These are phyloP conservation scores for Caerostris darwini DNA, from an alignment of 1,140 invertebrate species.

Conservation along the genomic window DNA sequence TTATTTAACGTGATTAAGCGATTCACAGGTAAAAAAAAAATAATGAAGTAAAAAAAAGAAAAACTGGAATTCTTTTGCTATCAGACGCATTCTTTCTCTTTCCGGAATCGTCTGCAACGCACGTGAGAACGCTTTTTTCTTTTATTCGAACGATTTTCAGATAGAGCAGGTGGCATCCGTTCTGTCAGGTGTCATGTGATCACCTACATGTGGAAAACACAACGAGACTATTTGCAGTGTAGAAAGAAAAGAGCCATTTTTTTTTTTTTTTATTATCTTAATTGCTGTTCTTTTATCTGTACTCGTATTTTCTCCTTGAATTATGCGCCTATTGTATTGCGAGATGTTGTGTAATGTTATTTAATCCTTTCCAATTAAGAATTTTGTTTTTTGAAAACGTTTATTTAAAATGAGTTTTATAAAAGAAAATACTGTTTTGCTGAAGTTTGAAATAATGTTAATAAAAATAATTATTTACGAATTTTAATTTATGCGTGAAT, in stretches of 20 bases:
- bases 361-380: no score
- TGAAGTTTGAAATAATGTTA: no score
- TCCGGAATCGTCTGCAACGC: not conserved
- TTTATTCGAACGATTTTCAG: not conserved
- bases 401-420: no score
- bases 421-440: no score
- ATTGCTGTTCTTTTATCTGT: not conserved
- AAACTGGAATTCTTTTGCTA: not conserved
- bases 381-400: no score
- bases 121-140: not conserved
- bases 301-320: not conserved
- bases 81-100: not conserved
- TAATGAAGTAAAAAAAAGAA: no score
- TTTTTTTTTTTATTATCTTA: not conserved
- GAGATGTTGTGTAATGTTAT: no score
- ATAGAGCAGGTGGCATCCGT: not conserved
- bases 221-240: not conserved
- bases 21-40: not conserved
- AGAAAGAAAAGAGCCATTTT: not conserved
- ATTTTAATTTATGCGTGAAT: no score
- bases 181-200: not conserved
- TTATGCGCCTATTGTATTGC: not conserved
- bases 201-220: not conserved
- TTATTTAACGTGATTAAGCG: constrained; percentile 9
- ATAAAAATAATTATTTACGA: no score